These are phyloP conservation scores for Tachysurus vachellii DNA, from an alignment of 2,113 vertebrate species.

Conservation along the genomic window DNA sequence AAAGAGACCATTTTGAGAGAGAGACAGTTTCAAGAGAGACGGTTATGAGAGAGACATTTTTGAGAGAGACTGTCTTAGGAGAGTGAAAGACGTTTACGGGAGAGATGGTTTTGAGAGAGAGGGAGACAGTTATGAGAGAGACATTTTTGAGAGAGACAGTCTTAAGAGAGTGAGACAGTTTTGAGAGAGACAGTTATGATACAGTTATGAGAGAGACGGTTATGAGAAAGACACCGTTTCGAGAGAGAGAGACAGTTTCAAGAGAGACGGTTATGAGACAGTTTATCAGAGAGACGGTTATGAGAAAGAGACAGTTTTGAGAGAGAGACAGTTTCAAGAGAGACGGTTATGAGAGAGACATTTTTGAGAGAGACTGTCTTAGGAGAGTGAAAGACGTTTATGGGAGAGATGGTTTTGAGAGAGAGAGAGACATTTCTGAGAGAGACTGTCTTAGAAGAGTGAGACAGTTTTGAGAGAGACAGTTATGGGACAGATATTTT, in stretches of 20 bases:
- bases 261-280: not conserved
- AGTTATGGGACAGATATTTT: not conserved
- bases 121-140: not conserved
- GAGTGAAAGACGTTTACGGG: too few species aligned
- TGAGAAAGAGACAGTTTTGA: not conserved
- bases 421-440: not conserved
- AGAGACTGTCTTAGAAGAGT: not conserved
- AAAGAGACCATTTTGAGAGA: not conserved
- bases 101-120: not conserved
- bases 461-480: not conserved
- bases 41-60: not conserved
- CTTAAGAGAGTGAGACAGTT: too few species aligned
- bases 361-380: too few species aligned
- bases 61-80: too few species aligned
- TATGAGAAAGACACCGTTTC: too few species aligned
- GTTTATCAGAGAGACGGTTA: not conserved
- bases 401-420: not conserved
- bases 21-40: not conserved
- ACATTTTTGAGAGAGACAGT: too few species aligned
- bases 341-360: not conserved
- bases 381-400: not conserved
- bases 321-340: not conserved
- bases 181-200: too few species aligned
- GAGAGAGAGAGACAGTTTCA: not conserved
- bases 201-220: not conserved